Evolutionary conservation across 2,888 invertebrate species (phyloP), one percentile per base, ranked within the genome.

Genomic region (Xestia c-nigrum): DNA sequence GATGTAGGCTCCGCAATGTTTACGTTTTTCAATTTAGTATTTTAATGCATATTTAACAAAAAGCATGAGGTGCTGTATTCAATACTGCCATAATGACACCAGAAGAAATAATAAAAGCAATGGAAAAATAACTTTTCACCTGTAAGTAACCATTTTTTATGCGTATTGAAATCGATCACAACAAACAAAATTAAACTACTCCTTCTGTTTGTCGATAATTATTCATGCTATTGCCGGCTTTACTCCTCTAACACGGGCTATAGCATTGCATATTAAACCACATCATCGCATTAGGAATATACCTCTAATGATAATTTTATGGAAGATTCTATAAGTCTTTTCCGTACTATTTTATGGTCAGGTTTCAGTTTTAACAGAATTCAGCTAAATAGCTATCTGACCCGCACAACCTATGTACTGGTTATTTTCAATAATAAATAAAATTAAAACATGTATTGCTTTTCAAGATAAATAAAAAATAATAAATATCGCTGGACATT

Each of bases 61-160:
- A 76, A 91, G 78, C 77, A 95, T 95, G 95, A 88, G 93, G 90
- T 95, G 95, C 85, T 92, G 94, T 84, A 95, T 95, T 3, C 92
- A 87, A 63, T 92, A 91, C 80, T 95, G 95, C 85, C 87, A 63
- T 4, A 95, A 94, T 81, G 94, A 94, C 72, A 93, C 94, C 0
- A 93, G 92, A 75, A 89, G 85, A 73, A 92, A 90, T 9, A 91
- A 91, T 1, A 95, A 94, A 89, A 89, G 90, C 76, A 89, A 94
- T 88, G 95, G 94, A 80, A 43, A 43, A 43, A 93, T 95, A 66
- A 94, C 94, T 3, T 95, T 95, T 90, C 95, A 95, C 79, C 81
- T 93, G 95, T 95, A 90, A 92, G 95, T 94, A 72, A 66, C 31
- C n/a, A 16, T 67, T 4, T 50, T 64, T 76, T 14, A 10, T 55